Evolutionary conservation across 1,140 invertebrate species (phyloP).

Genomic region (Ectropis grisescens): DNA sequence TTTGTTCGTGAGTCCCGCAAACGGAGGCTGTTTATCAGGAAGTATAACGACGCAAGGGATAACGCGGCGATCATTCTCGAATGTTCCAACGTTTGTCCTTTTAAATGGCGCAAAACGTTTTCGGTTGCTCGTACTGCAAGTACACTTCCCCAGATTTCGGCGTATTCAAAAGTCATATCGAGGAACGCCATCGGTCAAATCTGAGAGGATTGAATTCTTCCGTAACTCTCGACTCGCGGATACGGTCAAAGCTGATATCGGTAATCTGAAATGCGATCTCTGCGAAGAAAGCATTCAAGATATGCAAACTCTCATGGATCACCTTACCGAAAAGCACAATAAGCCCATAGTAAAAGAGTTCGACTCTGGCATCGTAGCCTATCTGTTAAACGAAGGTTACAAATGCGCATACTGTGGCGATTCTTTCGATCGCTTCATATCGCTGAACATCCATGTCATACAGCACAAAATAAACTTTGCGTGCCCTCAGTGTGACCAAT

Average conservation of each 20-base stretch:
- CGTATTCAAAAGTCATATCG: conserved; percentile 24
- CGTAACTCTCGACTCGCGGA: conserved; percentile 24
- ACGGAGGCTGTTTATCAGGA: too few species aligned
- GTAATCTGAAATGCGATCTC: conserved; percentile 33
- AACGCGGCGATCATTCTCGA: conserved; percentile 51
- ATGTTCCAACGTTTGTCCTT: too few species aligned
- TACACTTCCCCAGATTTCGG: conserved; percentile 37
- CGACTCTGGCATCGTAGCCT: conserved; percentile 42
- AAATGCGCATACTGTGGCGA: conserved; percentile 39
- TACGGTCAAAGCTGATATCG: conserved; percentile 47
- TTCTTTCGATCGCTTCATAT: conserved; percentile 38
- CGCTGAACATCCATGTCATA: conserved; percentile 55
- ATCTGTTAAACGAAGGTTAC: conserved; percentile 31
- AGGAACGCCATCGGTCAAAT: too few species aligned
- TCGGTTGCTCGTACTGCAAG: conserved; percentile 42
- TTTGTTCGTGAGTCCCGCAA: conserved; percentile 60
- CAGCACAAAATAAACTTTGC: too few species aligned
- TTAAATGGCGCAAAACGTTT: conserved; percentile 46
- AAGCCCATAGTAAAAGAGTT: conserved; percentile 30
- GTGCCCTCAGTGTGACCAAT: too few species aligned
- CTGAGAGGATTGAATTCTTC: conserved; percentile 32
- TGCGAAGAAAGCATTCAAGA: conserved; percentile 23
- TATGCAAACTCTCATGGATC: conserved; percentile 18
- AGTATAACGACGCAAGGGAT: conserved; percentile 53
- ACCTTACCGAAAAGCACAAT: conserved; percentile 20